A percentile compares a stretch with the other conserved stretches of the same genome.
These are phyloP conservation scores for Flabesymbios commensalis DNA, from an alignment of 2,888 invertebrate genomes.

Conservation along the genomic window DNA sequence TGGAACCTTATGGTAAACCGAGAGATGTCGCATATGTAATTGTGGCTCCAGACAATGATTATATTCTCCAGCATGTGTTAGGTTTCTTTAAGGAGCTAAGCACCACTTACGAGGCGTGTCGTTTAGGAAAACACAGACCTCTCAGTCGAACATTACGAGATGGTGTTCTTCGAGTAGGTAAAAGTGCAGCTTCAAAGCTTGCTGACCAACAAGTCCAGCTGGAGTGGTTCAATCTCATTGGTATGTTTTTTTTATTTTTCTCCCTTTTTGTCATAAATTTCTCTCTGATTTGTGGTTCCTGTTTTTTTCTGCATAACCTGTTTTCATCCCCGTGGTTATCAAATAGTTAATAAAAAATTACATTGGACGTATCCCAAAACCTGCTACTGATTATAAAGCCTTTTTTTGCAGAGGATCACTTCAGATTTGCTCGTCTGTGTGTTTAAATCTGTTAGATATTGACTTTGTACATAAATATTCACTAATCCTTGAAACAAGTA, in stretches of 20 bases:
- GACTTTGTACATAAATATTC: no score
- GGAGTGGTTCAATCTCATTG: constrained; percentile 86
- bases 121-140: constrained; percentile 90
- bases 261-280: no score
- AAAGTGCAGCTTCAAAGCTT: constrained; percentile 68
- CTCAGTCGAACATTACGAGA: constrained; percentile 79
- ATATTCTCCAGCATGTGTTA: constrained; percentile 75
- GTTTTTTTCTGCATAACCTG: no score
- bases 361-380: no score
- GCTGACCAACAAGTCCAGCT: constrained; percentile 72
- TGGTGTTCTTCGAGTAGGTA: constrained; percentile 83
- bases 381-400: no score
- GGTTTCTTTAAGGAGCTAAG: constrained; percentile 92
- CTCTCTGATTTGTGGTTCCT: no score
- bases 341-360: no score
- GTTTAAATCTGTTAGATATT: no score
- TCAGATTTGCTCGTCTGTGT: no score
- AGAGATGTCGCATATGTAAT: constrained; percentile 94
- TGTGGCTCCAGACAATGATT: constrained; percentile 89
- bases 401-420: no score
- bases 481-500: no score
- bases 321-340: no score
- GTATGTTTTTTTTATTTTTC: constrained; percentile 31
- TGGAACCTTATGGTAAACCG: constrained; percentile 95
- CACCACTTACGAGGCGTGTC: constrained; percentile 90